Evolutionary conservation across 2,888 invertebrate species (phyloP).

Genomic region (Noctua comes): DNA sequence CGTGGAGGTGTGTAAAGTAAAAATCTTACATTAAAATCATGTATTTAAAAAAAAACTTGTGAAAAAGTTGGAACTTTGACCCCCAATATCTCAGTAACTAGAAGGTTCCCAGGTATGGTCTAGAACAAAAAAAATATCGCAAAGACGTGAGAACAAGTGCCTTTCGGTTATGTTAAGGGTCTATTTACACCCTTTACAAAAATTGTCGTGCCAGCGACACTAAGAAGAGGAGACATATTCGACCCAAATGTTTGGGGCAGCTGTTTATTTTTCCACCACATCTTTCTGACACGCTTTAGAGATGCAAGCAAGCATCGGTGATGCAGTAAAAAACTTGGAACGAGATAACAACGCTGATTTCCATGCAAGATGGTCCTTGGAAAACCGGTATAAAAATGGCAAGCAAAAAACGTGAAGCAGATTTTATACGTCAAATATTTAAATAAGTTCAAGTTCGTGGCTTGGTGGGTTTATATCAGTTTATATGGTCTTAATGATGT

Average conservation of each 20-base stretch:
- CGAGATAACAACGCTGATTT: not conserved
- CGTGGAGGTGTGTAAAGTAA: no score
- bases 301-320: not conserved
- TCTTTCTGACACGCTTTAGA: not conserved
- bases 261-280: not conserved
- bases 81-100: no score
- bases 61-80: no score
- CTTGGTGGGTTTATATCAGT: no score
- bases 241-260: not conserved
- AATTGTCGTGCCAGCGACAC: no score
- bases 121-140: no score
- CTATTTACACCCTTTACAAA: no score
- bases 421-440: constrained; percentile 27
- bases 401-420: constrained; percentile 6
- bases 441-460: constrained; percentile 13
- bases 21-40: no score
- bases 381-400: constrained; percentile 23
- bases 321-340: constrained; percentile 9
- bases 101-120: no score
- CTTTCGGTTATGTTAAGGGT: no score
- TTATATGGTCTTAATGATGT: not conserved
- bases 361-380: not conserved
- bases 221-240: not conserved
- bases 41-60: no score
- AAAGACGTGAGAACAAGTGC: no score